These are phyloP conservation scores for Danaus chrysippus DNA, from an alignment of 2,888 invertebrate genomes.

Conservation along the genomic window DNA sequence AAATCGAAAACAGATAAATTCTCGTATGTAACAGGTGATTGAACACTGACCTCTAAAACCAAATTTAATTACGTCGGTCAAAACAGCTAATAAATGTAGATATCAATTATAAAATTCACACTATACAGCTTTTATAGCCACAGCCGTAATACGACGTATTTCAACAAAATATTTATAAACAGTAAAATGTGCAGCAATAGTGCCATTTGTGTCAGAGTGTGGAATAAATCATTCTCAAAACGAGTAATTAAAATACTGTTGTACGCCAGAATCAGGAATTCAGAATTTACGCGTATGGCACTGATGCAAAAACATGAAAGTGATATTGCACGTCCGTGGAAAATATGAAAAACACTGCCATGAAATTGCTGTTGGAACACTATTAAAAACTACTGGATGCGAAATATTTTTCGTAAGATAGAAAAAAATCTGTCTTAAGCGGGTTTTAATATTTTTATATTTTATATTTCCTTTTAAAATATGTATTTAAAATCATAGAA, in stretches of 20 bases:
- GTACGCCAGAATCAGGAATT: slow-evolving; percentile 70
- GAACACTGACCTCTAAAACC: background rate
- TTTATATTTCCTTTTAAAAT: no score
- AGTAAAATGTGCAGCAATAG: slow-evolving; percentile 30
- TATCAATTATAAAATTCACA: no score
- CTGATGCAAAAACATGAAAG: slow-evolving; percentile 48
- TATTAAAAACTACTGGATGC: slow-evolving; percentile 12
- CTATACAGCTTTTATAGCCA: no score
- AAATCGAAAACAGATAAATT: slow-evolving; percentile 4
- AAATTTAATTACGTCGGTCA: no score
- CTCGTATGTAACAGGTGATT: background rate
- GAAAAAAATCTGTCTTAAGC: no score
- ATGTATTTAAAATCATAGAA: no score
- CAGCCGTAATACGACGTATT: no score
- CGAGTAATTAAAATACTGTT: slow-evolving; percentile 78
- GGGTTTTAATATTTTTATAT: no score
- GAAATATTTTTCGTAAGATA: background rate
- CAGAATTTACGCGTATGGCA: slow-evolving; percentile 56
- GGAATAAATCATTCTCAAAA: slow-evolving; percentile 75
- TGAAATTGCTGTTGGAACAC: slow-evolving; percentile 22
- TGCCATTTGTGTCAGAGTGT: slow-evolving; percentile 52
- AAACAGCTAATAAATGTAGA: no score
- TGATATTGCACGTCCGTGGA: slow-evolving; percentile 44
- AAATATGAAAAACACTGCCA: slow-evolving; percentile 42
- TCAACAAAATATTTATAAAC: background rate